A percentile compares a stretch with the other conserved stretches of the same genome.
These are phyloP conservation scores for Hippocampus guttulatus DNA, from an alignment of 2,113 vertebrate species.

Conservation along the genomic window DNA sequence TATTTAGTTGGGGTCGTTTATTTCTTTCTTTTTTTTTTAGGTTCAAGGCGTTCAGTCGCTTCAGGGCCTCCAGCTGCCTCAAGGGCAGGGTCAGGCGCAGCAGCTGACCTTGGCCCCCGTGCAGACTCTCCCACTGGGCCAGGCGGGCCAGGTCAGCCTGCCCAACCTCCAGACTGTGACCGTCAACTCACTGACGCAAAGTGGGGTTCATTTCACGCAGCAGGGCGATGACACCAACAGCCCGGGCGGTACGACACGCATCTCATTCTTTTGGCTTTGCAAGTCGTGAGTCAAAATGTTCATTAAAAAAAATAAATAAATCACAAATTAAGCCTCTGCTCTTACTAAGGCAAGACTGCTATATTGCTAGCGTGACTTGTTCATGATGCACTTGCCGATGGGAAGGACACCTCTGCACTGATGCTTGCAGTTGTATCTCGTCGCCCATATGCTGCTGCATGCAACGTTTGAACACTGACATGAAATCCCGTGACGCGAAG, in stretches of 20 bases:
- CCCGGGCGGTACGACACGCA: conserved; percentile 75
- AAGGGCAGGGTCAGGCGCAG: conserved; percentile 77
- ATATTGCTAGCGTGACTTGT: no score
- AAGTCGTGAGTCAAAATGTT: background rate
- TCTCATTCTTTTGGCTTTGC: background rate
- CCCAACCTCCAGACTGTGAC: conserved; percentile 98
- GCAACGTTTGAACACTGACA: no score
- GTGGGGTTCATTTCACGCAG: conserved; percentile 81
- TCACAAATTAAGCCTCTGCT: no score
- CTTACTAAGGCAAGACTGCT: no score
- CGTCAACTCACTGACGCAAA: conserved; percentile 89
- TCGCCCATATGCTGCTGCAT: no score
- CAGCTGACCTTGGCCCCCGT: conserved; percentile 96
- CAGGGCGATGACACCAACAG: conserved; percentile 72
- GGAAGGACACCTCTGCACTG: no score
- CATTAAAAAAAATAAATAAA: no score
- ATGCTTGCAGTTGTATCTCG: no score
- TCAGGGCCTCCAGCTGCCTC: conserved; percentile 92
- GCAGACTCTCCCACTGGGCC: conserved; percentile 91
- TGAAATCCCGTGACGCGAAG: no score
- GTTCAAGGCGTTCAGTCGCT: conserved; percentile 98
- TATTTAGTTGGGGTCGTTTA: background rate
- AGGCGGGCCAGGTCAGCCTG: conserved; percentile 85
- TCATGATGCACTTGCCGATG: no score
- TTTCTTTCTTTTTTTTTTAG: conserved; percentile 22